Evolutionary conservation across 1,140 invertebrate genomes (phyloP), one percentile per base, ranked within the genome.

Genomic region (Caenorhabditis brenneri): DNA sequence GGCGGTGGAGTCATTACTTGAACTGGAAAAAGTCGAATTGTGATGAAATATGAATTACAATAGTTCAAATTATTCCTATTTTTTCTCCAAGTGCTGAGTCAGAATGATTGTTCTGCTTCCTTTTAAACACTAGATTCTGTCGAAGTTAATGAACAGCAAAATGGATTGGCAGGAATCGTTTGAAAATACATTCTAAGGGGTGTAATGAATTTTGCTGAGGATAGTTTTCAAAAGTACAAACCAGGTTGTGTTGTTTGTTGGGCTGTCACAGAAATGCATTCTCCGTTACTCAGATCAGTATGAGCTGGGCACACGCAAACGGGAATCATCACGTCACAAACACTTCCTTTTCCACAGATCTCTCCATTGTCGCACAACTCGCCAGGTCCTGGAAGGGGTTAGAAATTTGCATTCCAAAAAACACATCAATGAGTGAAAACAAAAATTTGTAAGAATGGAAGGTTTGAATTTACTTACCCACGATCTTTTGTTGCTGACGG

Each of bases 241-340:
- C 79, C 31, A 31, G 83, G 80, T 81, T 80, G 65, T 53, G 27
- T 42, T 42, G 65, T 74, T 74, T 51, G 49, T 7, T 31, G 16
- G 51, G 42, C 16, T 15, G 27, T 9, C 19, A 51, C 24, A 51
- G 84, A 49, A 29, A 90, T 74, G 78, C 89, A 90, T 53, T 79
- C 74, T 36, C 89, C 90, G 58, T 90, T 85, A 15, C 69, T 55
- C 24, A 91, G 79, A 79, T 90, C 87, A 33, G 87, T 91, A 39
- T 88, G 88, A 31, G 81, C 51, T 0, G 87, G 86, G 55, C 89
- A 90, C n/a, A 90, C 89, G 80, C 89, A 90, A 36, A 91, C 85
- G 15, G 88, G 89, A 33, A 90, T 89, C 46, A 87, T 78, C 16
- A 51, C 27, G 74, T 90, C 87, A 80, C 89, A 90, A 29, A 91